These are phyloP conservation scores for Conus ventricosus DNA, from an alignment of 1,140 invertebrate genomes.

Conservation along the genomic window DNA sequence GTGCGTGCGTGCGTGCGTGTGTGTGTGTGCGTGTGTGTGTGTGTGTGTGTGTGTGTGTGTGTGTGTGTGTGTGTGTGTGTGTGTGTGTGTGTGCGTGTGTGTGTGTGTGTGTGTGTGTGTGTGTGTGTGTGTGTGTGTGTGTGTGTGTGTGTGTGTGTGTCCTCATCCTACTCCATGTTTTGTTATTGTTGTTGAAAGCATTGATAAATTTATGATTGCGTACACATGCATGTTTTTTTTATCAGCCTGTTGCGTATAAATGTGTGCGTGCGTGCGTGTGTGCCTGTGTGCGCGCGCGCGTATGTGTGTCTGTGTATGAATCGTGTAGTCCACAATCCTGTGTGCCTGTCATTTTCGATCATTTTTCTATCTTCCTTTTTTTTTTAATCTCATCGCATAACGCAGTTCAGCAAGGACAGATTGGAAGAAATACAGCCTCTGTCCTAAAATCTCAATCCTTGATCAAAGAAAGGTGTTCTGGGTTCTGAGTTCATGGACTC, in stretches of 20 bases:
- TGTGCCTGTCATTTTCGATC: background rate
- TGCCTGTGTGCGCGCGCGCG: constrained; percentile 1
- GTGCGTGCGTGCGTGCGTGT: background rate
- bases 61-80: background rate
- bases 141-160: background rate
- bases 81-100: constrained; percentile 18
- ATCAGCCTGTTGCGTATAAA: background rate
- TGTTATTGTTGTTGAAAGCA: no score
- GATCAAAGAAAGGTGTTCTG: background rate
- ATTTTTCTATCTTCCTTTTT: background rate
- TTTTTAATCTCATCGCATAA: no score
- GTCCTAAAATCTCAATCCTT: no score
- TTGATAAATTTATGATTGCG: background rate
- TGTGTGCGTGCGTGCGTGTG: background rate
- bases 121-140: background rate
- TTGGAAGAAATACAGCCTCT: no score
- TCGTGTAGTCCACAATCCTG: background rate
- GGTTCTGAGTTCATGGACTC: background rate
- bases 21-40: background rate
- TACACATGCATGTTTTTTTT: background rate
- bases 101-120: background rate
- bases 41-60: constrained; percentile 7
- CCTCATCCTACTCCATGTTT: no score
- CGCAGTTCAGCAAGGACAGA: no score
- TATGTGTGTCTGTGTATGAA: background rate